Evolutionary conservation across 2,797 vertebrate species (phyloP).

Genomic region (Lepus townsendii): DNA sequence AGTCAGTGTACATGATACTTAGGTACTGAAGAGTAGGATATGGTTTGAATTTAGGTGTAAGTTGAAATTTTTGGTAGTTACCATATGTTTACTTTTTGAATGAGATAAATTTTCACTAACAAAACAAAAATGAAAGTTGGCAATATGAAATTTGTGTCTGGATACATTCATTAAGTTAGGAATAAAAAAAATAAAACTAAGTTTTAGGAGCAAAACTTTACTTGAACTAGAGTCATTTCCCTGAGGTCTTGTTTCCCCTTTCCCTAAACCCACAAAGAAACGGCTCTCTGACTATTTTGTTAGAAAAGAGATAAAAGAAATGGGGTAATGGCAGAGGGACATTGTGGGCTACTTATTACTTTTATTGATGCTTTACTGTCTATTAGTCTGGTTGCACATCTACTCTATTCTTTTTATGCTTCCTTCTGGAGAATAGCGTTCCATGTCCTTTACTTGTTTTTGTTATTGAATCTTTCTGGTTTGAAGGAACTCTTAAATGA

Average conservation of each 20-base stretch:
- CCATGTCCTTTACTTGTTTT: neutral
- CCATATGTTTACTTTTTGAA: constrained; percentile 51
- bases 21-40: neutral
- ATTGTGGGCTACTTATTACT: neutral
- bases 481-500: neutral
- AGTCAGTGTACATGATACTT: constrained; percentile 4
- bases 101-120: constrained; percentile 10
- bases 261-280: neutral
- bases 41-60: constrained; percentile 14
- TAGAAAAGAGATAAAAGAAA: neutral
- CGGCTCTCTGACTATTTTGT: neutral
- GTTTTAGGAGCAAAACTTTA: neutral
- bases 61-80: neutral
- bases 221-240: constrained; percentile 1
- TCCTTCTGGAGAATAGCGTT: neutral
- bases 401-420: neutral
- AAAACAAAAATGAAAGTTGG: constrained; percentile 36
- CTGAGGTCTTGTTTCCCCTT: neutral
- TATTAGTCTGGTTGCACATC: neutral
- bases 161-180: constrained; percentile 2
- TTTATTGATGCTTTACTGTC: neutral
- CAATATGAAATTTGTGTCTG: constrained; percentile 38
- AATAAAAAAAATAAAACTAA: neutral
- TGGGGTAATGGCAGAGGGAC: neutral
- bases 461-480: neutral